These are phyloP conservation scores for Emydoidea blandingii DNA, from an alignment of 2,797 vertebrate species.

Conservation along the genomic window DNA sequence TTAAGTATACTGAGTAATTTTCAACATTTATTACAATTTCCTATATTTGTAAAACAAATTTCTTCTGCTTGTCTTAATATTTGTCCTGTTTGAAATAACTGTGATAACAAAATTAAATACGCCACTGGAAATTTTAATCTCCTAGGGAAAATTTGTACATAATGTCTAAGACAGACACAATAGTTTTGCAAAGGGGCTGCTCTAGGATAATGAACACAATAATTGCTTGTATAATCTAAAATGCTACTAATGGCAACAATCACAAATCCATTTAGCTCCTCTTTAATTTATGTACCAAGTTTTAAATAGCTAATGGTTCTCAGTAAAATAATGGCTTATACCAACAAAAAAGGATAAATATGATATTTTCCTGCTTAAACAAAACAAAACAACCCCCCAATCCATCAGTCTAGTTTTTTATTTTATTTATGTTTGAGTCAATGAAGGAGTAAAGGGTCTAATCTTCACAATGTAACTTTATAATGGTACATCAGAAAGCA, in stretches of 20 bases:
- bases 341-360: conserved; percentile 77
- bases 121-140: conserved; percentile 83
- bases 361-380: conserved; percentile 56
- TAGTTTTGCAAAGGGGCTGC: conserved; percentile 77
- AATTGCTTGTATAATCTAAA: conserved; percentile 86
- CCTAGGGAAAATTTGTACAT: conserved; percentile 79
- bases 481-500: neutral
- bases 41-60: conserved; percentile 67
- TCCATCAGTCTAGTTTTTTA: neutral
- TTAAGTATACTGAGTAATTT: conserved; percentile 48
- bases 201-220: conserved; percentile 82
- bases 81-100: conserved; percentile 77
- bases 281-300: conserved; percentile 85
- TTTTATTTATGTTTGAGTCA: conserved; percentile 24
- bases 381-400: conserved; percentile 1
- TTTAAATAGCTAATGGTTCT: conserved; percentile 83
- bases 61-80: conserved; percentile 80
- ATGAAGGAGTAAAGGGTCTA: neutral
- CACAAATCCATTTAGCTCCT: conserved; percentile 84
- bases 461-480: neutral
- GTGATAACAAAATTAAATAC: conserved; percentile 80
- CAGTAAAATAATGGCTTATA: conserved; percentile 79
- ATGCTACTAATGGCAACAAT: conserved; percentile 83
- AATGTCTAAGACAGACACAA: conserved; percentile 76
- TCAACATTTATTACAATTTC: conserved; percentile 55